Percentiles rank a stretch among this genome's conserved stretches.
phyloP scores from a whole-genome alignment of 92 coral and sea anemone species.

The Palythoa grandis region DNA sequence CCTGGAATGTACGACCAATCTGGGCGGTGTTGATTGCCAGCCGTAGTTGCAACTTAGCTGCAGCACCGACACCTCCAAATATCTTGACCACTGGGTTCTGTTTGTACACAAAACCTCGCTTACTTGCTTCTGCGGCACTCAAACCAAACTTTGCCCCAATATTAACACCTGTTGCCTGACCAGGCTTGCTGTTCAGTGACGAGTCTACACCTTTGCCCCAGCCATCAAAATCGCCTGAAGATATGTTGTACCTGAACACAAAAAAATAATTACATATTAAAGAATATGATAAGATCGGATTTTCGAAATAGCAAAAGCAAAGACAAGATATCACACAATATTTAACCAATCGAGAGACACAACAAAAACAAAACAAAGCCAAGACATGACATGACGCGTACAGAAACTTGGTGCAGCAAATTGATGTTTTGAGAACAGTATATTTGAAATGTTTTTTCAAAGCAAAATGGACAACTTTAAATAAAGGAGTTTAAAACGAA shows the following conservation, averaged over 20 bases:
- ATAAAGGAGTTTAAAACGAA: no score
- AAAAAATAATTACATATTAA: neutral
- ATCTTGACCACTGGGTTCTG: constrained; percentile 90
- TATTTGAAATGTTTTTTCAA: no score
- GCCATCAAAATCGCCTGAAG: constrained; percentile 94
- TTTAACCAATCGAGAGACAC: no score
- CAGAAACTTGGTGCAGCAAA: no score
- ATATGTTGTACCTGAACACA: constrained; percentile 84
- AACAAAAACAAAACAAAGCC: no score
- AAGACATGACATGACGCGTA: no score
- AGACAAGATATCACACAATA: no score
- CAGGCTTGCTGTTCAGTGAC: constrained; percentile 64
- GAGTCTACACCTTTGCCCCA: constrained; percentile 87
- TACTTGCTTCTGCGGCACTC: constrained; percentile 65
- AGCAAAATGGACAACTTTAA: no score
- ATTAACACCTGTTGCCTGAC: constrained; percentile 57
- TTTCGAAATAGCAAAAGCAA: no score
- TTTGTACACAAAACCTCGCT: constrained; percentile 87
- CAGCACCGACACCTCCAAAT: constrained; percentile 65
- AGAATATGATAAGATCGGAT: no score
- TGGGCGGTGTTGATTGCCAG: constrained; percentile 95
- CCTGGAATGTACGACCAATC: constrained; percentile 91
- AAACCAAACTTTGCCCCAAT: constrained; percentile 75
- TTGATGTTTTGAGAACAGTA: no score
- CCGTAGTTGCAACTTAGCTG: constrained; percentile 71